These are phyloP conservation scores for Orchestia grillus DNA, from an alignment of 1,140 invertebrate genomes.

Conservation along the genomic window DNA sequence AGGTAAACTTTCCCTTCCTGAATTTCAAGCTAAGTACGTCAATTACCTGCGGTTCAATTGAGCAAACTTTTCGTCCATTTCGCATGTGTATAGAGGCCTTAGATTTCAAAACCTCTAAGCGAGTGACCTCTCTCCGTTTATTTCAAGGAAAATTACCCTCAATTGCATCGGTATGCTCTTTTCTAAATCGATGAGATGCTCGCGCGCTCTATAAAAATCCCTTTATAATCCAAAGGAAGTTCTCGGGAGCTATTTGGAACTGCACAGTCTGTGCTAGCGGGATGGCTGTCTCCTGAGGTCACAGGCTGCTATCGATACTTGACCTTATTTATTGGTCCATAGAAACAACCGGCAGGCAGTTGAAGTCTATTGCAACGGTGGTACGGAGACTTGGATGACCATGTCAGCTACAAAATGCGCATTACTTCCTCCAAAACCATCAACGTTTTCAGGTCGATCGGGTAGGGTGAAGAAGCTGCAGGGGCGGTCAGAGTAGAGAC, in stretches of 20 bases:
- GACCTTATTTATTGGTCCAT: slow-evolving; percentile 19
- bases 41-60: not conserved
- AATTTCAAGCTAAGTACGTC: not conserved
- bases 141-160: slow-evolving; percentile 3
- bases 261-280: not conserved
- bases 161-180: slow-evolving; percentile 2
- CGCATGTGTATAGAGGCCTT: not conserved
- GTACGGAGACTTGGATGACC: slow-evolving; percentile 1
- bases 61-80: not conserved
- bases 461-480: not conserved
- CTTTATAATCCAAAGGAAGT: slow-evolving; percentile 19
- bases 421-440: not conserved
- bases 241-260: slow-evolving; percentile 18
- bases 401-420: not conserved
- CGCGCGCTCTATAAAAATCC: not conserved
- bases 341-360: not conserved
- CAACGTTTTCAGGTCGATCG: not conserved
- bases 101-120: not conserved
- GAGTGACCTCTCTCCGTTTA: not conserved
- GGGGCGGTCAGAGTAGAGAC: not conserved
- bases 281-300: slow-evolving; percentile 23
- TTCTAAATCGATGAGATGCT: slow-evolving; percentile 25
- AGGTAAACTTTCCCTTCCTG: not conserved
- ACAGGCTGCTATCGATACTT: slow-evolving; percentile 24
- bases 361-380: slow-evolving; percentile 12